A percentile compares a stretch with the other conserved stretches of the same genome.
These are phyloP conservation scores for Willowsia nigromaculata DNA, from an alignment of 2,888 invertebrate genomes.

Conservation along the genomic window DNA sequence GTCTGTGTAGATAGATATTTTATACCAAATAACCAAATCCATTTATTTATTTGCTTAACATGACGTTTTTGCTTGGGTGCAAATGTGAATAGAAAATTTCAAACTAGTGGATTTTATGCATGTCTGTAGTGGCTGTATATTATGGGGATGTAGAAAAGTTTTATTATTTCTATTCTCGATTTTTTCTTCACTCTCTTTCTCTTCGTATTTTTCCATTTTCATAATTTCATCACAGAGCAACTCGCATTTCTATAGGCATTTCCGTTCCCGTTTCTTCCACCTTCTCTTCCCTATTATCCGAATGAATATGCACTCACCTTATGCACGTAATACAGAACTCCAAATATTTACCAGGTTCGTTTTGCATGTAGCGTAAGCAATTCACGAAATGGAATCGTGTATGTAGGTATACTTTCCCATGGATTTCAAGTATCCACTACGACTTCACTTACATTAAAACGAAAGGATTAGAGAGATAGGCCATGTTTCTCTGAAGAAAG, in stretches of 20 bases:
- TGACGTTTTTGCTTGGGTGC: constrained; percentile 38
- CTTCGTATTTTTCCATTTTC: constrained; percentile 8
- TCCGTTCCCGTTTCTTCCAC: not conserved
- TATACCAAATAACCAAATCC: constrained; percentile 10
- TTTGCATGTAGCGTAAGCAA: not conserved
- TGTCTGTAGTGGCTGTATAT: not conserved
- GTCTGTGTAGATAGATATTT: not conserved
- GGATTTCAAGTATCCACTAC: constrained; percentile 12
- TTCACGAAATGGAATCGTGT: constrained; percentile 3
- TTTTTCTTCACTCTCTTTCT: not conserved
- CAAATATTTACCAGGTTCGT: not conserved
- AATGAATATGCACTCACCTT: constrained; percentile 25
- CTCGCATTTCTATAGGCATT: constrained; percentile 5
- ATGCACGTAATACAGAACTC: not conserved
- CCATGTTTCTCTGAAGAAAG: not conserved
- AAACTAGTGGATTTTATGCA: not conserved
- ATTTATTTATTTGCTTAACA: constrained; percentile 46
- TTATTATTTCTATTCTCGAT: constrained; percentile 2
- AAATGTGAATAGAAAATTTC: constrained; percentile 8
- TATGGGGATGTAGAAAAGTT: not conserved
- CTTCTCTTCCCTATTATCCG: not conserved
- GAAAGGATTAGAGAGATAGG: constrained; percentile 38
- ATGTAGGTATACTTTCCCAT: not conserved
- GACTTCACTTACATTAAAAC: constrained; percentile 6
- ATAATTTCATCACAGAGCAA: constrained; percentile 23